Evolutionary conservation across 2,113 vertebrate genomes (phyloP), one percentile per base, ranked within the genome.

Genomic region (Chlamydotis undulata): DNA sequence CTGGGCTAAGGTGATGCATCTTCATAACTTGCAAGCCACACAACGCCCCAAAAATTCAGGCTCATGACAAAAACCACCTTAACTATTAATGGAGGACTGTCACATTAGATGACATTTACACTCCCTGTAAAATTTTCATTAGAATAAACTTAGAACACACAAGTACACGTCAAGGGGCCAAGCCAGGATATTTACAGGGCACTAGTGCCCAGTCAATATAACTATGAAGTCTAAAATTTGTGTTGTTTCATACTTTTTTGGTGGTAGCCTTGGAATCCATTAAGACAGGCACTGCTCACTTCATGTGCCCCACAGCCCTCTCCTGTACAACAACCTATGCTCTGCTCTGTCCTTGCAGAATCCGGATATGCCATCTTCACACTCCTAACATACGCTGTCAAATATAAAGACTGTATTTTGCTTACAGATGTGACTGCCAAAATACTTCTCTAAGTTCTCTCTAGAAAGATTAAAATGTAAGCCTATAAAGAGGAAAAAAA

Each of bases 391-490:
- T 3, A 33, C 7, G 5, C 2, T 56, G 19, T 12, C 35, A 55
- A 89, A 74, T 14, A 39, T 14, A 84, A 93, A 64, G 45, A 26
- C 37, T 50, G 28, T 37, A 11, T 43, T 90, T 60, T 93, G 69
- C 59, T 92, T 92, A 60, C 57, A 92, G 39, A 87, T 86, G 45
- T 88, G 87, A 75, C 67, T 79, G 87, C 68, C 64, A 93, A 92
- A 92, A 71, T 47, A 95, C 49, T 89, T 83, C 35, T 23, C 14
- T 2, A 71, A 75, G 64, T 82, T 94, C 76, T 59, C 53, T 55
- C 80, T 52, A 43, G n/a, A 83, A 56, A 88, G 80, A 93, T 78
- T 80, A 76, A 91, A 93, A 87, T 28, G 25, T 80, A 83, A 90
- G 78, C n/a, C 74, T n/a, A 67, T 45, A 94, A 95, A 65, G 64